Base-by-base conservation (phyloP, 2,113 vertebrate genomes). In the Esox niger region DNA sequence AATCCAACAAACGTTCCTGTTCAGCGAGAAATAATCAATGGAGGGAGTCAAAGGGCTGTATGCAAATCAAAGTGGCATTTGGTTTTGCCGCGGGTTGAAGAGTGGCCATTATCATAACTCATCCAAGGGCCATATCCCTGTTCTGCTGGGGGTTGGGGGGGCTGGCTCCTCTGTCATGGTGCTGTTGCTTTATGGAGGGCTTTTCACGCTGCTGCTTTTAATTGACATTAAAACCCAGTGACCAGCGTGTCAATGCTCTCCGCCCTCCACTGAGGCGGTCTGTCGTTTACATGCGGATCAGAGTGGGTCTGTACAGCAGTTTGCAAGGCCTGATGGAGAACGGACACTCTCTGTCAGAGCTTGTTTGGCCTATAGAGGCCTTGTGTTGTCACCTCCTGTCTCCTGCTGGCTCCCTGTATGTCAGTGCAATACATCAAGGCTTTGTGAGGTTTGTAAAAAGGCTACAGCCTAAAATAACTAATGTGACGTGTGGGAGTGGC, bases 201-300 rank as follows among this genome's bases (percentile, higher is more conserved):
- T 82, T 80, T 83, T 87, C 88, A 89, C 71, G 84, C 70, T 88
- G 57, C 73, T 85, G 87, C 68, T 75, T 86, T 85, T 91, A 90
- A 91, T 87, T 83, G 86, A 82, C 86, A 88, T 81, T 89, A 87
- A 87, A 83, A 79, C 62, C 76, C 76, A 74, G 66, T 82, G 84
- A 79, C 79, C 79, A 77, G 76, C 75, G 74, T 83, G 79, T 79
- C 70, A 73, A 61, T 35, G 3, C 76, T 71, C 73, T 69, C 33
- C 43, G 62, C 11, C 32, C 54, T 60, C 62, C 54, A 52, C 65
- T 26, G 30, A 52, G 47, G 21, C 6, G 20, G 11, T 52, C 20
- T 52, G 47, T 52, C 47, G 21, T 35, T 47, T 52, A 52, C 47
- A 52, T 52, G 21, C n/a, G n/a, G 47, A 8, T 17, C 62, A 43